These are phyloP conservation scores for Nyleta sp. DNA, from an alignment of 2,888 invertebrate genomes.

Conservation along the genomic window DNA sequence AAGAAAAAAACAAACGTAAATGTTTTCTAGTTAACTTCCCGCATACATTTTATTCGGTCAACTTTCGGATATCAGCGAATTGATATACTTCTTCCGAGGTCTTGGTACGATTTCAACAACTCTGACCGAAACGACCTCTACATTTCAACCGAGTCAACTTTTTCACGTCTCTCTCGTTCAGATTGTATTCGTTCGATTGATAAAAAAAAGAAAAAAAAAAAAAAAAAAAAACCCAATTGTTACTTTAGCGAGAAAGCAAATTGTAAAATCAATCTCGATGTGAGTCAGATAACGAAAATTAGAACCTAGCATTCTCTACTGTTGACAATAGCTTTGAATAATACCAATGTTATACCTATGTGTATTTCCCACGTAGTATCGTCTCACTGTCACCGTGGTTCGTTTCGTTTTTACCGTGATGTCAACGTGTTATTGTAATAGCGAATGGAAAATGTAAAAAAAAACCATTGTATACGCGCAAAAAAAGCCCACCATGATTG, in stretches of 20 bases:
- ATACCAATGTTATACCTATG: conserved; percentile 17
- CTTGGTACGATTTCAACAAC: too few species aligned
- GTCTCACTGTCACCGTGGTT: conserved; percentile 33
- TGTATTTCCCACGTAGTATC: conserved; percentile 37
- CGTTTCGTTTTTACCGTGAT: conserved; percentile 15
- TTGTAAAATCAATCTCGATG: conserved; percentile 26
- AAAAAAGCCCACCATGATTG: neutral
- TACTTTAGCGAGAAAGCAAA: too few species aligned
- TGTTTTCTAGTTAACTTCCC: too few species aligned
- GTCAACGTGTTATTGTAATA: conserved; percentile 7
- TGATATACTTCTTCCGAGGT: conserved; percentile 26
- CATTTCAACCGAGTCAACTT: conserved; percentile 22
- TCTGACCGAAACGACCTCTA: too few species aligned
- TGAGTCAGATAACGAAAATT: conserved; percentile 22
- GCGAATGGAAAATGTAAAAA: neutral
- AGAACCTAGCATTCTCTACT: conserved; percentile 30
- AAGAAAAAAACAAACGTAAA: too few species aligned
- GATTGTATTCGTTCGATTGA: conserved; percentile 5
- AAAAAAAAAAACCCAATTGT: conserved; percentile 6
- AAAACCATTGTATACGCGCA: conserved; percentile 2
- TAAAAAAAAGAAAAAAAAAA: conserved; percentile 3
- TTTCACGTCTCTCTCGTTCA: conserved; percentile 33
- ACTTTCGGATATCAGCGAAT: too few species aligned
- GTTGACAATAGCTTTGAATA: conserved; percentile 49
- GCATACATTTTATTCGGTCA: too few species aligned